Conservation (phyloP, 1,140 invertebrate genomes). For the Triops longicaudatus region DNA sequence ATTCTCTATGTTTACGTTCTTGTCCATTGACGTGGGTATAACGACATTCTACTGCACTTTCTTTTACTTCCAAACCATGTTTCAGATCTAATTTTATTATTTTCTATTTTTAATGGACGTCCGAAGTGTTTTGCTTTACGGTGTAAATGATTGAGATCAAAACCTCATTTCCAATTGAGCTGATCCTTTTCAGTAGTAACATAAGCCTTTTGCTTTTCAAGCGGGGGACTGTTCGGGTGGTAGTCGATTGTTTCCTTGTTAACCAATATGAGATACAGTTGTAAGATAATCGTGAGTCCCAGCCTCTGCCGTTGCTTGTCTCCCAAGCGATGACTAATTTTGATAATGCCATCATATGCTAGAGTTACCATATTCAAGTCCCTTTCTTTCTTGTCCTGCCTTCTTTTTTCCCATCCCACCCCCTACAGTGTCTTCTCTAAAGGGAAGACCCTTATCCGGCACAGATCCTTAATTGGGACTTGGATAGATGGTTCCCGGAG, state of each 20-base stretch:
- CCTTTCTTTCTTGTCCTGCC: not conserved
- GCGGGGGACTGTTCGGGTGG: not conserved
- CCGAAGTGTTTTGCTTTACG: no score
- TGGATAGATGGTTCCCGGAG: constrained; percentile 1
- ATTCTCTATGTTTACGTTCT: no score
- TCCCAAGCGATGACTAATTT: not conserved
- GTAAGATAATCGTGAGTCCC: not conserved
- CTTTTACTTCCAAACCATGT: no score
- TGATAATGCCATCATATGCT: constrained; percentile 12
- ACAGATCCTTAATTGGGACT: constrained; percentile 9
- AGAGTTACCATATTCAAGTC: constrained; percentile 2
- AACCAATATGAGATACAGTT: constrained; percentile 10
- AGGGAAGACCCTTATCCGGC: not conserved
- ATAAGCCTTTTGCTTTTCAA: not conserved
- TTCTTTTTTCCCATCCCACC: not conserved
- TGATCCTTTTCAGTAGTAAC: no score
- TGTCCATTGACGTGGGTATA: no score
- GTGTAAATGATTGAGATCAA: not conserved
- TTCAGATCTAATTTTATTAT: no score
- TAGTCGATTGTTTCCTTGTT: constrained; percentile 12
- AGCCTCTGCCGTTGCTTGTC: not conserved
- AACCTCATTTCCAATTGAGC: not conserved
- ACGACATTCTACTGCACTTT: no score
- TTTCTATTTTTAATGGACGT: no score
- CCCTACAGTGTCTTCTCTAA: not conserved